phyloP scores from a whole-genome alignment of 2,113 vertebrate genomes.

The Plecturocebus donacophilus region DNA sequence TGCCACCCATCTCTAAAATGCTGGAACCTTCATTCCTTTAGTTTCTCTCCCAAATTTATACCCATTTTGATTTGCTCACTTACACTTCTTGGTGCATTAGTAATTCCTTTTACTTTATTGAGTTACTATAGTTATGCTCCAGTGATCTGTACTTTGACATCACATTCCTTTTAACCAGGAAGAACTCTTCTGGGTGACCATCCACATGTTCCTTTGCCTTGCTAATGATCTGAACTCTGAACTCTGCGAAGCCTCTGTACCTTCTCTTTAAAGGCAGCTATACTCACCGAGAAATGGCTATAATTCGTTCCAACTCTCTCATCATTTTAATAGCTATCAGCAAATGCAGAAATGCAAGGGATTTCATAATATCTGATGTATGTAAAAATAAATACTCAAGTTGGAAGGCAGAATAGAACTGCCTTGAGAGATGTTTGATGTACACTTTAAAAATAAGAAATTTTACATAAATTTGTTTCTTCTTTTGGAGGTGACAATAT shows the following conservation, averaged over 20 bases:
- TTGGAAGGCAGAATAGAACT: not conserved
- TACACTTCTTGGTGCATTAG: not conserved
- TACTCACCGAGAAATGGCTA: not conserved
- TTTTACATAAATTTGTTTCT: not conserved
- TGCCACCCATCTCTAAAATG: not conserved
- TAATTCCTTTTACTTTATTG: not conserved
- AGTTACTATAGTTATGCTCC: not conserved
- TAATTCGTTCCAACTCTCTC: not conserved
- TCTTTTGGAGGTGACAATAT: slow-evolving; percentile 3
- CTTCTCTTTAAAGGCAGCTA: slow-evolving; percentile 40
- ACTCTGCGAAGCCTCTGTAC: not conserved
- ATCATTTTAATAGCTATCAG: not conserved
- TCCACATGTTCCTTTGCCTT: not conserved
- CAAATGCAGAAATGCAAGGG: not conserved
- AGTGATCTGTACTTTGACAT: not conserved
- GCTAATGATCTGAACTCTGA: not conserved
- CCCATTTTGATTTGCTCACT: not conserved
- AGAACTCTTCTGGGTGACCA: slow-evolving; percentile 53
- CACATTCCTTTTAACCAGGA: slow-evolving; percentile 47
- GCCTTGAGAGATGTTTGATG: not conserved
- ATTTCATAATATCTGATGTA: not conserved
- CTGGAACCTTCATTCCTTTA: not conserved
- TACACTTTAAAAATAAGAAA: not conserved
- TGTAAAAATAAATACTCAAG: not conserved
- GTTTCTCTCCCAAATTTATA: not conserved